These are phyloP conservation scores for Pelecanoides urinatrix DNA, from an alignment of 2,113 vertebrate genomes.

Conservation along the genomic window DNA sequence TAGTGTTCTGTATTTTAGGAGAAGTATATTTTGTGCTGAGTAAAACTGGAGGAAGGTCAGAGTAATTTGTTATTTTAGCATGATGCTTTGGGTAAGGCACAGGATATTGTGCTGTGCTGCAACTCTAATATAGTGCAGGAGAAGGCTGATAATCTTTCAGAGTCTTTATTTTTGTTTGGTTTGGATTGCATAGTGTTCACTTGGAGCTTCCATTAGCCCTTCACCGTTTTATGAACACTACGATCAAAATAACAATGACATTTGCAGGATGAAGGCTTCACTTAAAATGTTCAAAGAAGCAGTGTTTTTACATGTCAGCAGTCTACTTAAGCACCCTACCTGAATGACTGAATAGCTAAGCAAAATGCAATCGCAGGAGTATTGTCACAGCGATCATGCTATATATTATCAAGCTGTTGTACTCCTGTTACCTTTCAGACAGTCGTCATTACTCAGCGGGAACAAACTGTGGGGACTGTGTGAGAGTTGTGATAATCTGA, in stretches of 20 bases:
- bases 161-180: constrained; percentile 30
- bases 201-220: constrained; percentile 31
- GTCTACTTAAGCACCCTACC: constrained; percentile 57
- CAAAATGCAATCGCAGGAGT: constrained; percentile 32
- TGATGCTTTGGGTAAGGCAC: constrained; percentile 21
- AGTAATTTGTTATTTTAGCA: constrained; percentile 39
- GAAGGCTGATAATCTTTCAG: constrained; percentile 24
- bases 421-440: constrained; percentile 47
- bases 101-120: background rate
- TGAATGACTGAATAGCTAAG: constrained; percentile 64
- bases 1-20: constrained; percentile 22
- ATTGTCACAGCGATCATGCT: constrained; percentile 29
- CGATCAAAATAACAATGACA: constrained; percentile 42
- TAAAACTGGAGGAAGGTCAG: constrained; percentile 31
- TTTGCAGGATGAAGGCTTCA: constrained; percentile 44
- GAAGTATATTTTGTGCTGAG: background rate
- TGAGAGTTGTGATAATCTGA: constrained; percentile 6
- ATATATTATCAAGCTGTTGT: constrained; percentile 50
- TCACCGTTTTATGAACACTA: constrained; percentile 28
- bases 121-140: background rate
- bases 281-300: constrained; percentile 39
- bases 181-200: constrained; percentile 14
- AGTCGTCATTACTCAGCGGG: constrained; percentile 56
- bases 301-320: constrained; percentile 34
- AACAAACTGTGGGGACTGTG: background rate